Evolutionary conservation across 2,113 vertebrate genomes (phyloP).

Genomic region (Hydrolagus affinis): DNA sequence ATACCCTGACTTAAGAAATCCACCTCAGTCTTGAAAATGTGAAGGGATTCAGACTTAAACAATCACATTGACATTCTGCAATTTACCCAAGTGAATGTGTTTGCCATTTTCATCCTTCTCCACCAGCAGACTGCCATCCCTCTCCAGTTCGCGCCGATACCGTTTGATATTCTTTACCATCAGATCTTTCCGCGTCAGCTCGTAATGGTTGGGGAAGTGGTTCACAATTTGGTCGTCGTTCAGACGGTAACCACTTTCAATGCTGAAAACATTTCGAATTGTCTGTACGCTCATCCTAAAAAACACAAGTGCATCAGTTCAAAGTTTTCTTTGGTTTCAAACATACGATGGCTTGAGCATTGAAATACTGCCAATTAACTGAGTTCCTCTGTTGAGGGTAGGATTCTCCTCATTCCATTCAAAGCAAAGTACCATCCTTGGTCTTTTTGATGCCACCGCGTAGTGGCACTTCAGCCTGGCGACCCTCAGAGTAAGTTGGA

Average conservation of each 20-base stretch:
- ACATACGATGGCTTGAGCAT: not conserved
- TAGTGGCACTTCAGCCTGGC: too few species aligned
- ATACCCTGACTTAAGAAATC: too few species aligned
- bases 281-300: constrained; percentile 33
- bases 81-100: constrained; percentile 33
- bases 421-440: too few species aligned
- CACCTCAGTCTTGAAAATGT: too few species aligned
- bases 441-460: too few species aligned
- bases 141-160: constrained; percentile 33
- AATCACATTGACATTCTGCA: not conserved
- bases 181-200: constrained; percentile 33
- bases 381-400: not conserved
- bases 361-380: not conserved
- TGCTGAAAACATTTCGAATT: constrained; percentile 33
- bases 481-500: too few species aligned
- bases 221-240: constrained; percentile 33
- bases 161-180: constrained; percentile 36
- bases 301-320: not conserved
- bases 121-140: constrained; percentile 30
- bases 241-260: constrained; percentile 34
- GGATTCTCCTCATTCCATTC: not conserved
- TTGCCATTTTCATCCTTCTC: constrained; percentile 32
- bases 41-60: not conserved
- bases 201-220: constrained; percentile 34
- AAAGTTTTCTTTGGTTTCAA: not conserved